Conservation (phyloP, 2,797 vertebrate species). For the Momotus momota region DNA sequence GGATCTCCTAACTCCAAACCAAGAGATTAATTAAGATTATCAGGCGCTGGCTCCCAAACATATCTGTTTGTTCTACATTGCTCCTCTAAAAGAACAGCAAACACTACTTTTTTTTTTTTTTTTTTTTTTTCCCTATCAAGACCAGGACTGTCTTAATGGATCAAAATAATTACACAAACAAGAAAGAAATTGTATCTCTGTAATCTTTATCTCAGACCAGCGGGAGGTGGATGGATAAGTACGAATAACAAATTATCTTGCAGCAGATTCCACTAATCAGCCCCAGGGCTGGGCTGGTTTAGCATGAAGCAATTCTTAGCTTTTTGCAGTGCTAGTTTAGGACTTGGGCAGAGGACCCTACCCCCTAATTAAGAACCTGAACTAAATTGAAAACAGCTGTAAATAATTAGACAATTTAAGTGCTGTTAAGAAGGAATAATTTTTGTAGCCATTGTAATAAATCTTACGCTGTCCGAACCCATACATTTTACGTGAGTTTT, state of each 20-base stretch:
- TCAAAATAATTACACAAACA: conserved; percentile 74
- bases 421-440: conserved; percentile 96
- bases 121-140: conserved; percentile 8
- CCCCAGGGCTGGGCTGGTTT: conserved; percentile 61
- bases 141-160: conserved; percentile 73
- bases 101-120: conserved; percentile 28
- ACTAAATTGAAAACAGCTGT: conserved; percentile 95
- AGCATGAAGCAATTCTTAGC: conserved; percentile 75
- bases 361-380: conserved; percentile 90
- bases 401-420: conserved; percentile 99
- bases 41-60: conserved; percentile 49
- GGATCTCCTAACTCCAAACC: conserved; percentile 65
- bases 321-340: conserved; percentile 79
- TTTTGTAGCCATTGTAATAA: conserved; percentile 95
- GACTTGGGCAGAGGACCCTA: conserved; percentile 84
- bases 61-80: conserved; percentile 68
- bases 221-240: conserved; percentile 74
- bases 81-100: conserved; percentile 77
- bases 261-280: conserved; percentile 82
- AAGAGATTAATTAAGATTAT: conserved; percentile 84
- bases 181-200: conserved; percentile 71
- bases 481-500: conserved; percentile 88
- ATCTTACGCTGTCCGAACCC: conserved; percentile 95
- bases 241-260: conserved; percentile 84
- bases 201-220: conserved; percentile 70